phyloP scores from a whole-genome alignment of 1,140 invertebrate genomes.

The Listronotus bonariensis region DNA sequence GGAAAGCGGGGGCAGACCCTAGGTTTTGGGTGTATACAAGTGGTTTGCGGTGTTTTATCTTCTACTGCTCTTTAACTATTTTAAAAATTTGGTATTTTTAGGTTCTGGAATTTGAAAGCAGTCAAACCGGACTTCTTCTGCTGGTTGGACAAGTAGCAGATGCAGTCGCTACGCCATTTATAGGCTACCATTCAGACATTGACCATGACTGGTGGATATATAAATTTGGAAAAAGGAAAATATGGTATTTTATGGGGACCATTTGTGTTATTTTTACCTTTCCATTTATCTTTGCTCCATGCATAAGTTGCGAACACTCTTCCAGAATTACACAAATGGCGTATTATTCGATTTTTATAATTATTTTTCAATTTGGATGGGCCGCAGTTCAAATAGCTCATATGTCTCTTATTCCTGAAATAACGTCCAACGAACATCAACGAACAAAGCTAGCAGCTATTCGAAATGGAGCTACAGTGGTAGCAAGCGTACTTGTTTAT shows the following conservation, averaged over 20 bases:
- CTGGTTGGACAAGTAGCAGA: constrained; percentile 86
- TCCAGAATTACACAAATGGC: constrained; percentile 77
- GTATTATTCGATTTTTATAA: constrained; percentile 88
- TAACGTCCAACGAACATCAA: constrained; percentile 74
- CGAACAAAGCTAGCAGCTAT: constrained; percentile 84
- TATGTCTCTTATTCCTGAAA: constrained; percentile 78
- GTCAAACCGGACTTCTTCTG: constrained; percentile 77
- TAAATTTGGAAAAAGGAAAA: constrained; percentile 82
- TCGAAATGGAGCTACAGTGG: constrained; percentile 71
- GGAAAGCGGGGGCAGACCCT: no score
- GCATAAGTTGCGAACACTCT: constrained; percentile 70
- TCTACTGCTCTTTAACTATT: no score
- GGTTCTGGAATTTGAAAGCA: constrained; percentile 74
- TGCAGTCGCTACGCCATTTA: constrained; percentile 85
- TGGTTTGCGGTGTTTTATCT: no score
- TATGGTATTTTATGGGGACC: constrained; percentile 90
- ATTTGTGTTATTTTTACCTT: constrained; percentile 80
- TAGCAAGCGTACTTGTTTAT: constrained; percentile 70
- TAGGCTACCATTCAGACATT: constrained; percentile 86
- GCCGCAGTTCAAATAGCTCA: constrained; percentile 94
- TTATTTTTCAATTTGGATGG: constrained; percentile 97
- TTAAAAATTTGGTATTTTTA: constrained; percentile 5
- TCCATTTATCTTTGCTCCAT: constrained; percentile 88
- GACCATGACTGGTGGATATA: constrained; percentile 67
- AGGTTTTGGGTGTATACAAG: no score